Conservation (phyloP, 2,797 vertebrate genomes). For the Cephalopachus bancanus region DNA sequence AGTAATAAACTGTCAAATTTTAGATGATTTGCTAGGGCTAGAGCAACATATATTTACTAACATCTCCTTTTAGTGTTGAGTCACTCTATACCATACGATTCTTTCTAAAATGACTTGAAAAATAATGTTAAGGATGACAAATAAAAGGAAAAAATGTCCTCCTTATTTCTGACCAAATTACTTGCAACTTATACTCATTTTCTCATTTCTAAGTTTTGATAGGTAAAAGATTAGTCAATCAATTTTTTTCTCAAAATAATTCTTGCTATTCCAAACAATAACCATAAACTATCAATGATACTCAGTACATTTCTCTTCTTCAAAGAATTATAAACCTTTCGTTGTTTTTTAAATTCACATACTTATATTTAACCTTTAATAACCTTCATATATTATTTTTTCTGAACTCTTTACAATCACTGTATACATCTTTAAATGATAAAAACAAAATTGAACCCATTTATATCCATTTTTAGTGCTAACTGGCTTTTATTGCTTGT, state of each 20-base stretch:
- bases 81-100: neutral
- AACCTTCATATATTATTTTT: neutral
- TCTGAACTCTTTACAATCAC: neutral
- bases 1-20: conserved; percentile 12
- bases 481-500: neutral
- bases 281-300: neutral
- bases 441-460: neutral
- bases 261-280: neutral
- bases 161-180: neutral
- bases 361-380: neutral
- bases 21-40: conserved; percentile 22
- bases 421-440: conserved; percentile 13
- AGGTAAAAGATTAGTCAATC: neutral
- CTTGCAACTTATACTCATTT: neutral
- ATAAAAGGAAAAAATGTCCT: conserved; percentile 4
- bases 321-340: neutral
- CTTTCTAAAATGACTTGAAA: conserved; percentile 3
- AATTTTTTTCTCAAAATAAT: neutral
- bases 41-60: neutral
- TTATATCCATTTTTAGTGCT: neutral
- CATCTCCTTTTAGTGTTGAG: neutral
- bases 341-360: neutral
- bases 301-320: neutral
- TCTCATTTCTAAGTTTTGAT: neutral
- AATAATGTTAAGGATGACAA: conserved; percentile 38